Percentiles rank a stretch among this genome's conserved stretches.
Conservation (phyloP, 2,888 invertebrate species). For the Leptinotarsa juncta region DNA sequence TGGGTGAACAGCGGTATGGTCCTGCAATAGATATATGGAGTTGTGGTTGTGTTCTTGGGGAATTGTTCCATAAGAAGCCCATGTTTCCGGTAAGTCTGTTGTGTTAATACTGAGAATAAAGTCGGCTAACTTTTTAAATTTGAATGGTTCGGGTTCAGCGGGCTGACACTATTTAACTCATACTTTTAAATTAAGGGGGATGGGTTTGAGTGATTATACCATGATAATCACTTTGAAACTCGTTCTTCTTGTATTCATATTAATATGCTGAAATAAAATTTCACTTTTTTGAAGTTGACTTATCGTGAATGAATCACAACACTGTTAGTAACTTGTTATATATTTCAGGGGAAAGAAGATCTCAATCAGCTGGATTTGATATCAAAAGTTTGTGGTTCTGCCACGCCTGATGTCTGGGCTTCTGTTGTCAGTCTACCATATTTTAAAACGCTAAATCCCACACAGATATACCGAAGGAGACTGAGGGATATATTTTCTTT, state of each 20-base stretch:
- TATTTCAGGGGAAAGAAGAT: constrained; percentile 76
- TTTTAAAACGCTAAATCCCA: constrained; percentile 91
- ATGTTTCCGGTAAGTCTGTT: constrained; percentile 84
- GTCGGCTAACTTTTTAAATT: no score
- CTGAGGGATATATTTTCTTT: constrained; percentile 93
- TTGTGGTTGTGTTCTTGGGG: constrained; percentile 98
- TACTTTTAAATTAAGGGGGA: no score
- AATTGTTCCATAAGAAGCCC: constrained; percentile 95
- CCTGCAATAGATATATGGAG: constrained; percentile 99
- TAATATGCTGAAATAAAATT: no score
- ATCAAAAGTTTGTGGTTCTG: constrained; percentile 93
- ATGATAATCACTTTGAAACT: no score
- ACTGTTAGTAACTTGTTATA: neutral
- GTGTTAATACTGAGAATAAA: no score
- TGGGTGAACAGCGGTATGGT: constrained; percentile 97
- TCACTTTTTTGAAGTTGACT: no score
- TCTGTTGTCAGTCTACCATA: constrained; percentile 92
- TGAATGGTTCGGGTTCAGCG: no score
- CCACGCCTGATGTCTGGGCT: constrained; percentile 97
- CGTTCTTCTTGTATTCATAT: no score
- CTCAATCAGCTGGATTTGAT: constrained; percentile 96
- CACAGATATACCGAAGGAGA: constrained; percentile 87
- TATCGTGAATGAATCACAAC: no score
- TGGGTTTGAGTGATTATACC: no score
- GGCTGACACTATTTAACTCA: no score